These are phyloP conservation scores for Bradypodion ventrale DNA, from an alignment of 2,797 vertebrate genomes.

Conservation along the genomic window DNA sequence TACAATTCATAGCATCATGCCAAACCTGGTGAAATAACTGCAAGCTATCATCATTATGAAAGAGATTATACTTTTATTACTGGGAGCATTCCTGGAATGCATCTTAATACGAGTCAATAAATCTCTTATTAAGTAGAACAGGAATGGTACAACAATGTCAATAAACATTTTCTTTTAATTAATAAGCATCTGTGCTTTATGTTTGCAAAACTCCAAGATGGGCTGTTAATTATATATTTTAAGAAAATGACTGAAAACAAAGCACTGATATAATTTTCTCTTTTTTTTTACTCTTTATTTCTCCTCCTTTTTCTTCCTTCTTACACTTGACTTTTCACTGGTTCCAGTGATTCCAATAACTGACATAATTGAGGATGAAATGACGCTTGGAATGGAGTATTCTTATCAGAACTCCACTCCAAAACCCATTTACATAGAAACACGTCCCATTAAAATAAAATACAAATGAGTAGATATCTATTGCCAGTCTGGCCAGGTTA, in stretches of 20 bases:
- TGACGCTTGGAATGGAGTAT: not conserved
- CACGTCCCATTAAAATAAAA: not conserved
- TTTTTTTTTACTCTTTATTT: no score
- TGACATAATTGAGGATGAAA: not conserved
- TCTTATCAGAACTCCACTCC: not conserved
- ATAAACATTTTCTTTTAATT: constrained; percentile 47
- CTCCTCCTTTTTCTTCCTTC: not conserved
- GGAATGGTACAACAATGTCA: not conserved
- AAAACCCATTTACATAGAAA: not conserved
- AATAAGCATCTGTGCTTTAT: constrained; percentile 35
- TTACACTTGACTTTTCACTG: not conserved
- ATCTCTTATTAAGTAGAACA: constrained; percentile 43
- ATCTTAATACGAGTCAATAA: constrained; percentile 28
- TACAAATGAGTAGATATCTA: not conserved
- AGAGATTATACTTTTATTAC: constrained; percentile 50
- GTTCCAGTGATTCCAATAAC: not conserved
- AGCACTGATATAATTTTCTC: not conserved
- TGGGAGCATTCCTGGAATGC: constrained; percentile 30
- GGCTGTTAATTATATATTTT: not conserved
- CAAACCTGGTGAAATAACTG: constrained; percentile 46
- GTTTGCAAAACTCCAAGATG: not conserved
- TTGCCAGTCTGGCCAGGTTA: no score
- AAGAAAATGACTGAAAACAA: not conserved
- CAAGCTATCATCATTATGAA: constrained; percentile 18
- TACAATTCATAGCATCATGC: constrained; percentile 30